Conservation (phyloP, 2,888 invertebrate species). For the Neocrepidodera transversa region DNA sequence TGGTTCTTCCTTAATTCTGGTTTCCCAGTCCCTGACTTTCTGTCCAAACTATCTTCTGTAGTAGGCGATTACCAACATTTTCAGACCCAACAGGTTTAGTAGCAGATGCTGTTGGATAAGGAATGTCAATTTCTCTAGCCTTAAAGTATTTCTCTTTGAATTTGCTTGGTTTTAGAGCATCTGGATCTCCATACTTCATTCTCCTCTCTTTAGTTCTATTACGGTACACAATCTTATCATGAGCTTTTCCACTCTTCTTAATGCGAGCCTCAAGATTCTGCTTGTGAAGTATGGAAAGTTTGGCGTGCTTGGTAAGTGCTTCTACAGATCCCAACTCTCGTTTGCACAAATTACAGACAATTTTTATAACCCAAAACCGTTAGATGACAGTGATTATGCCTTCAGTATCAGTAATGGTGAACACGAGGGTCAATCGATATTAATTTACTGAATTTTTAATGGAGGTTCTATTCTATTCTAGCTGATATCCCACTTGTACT, state of each 20-base stretch:
- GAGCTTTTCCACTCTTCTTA: conserved; percentile 45
- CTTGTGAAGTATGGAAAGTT: conserved; percentile 93
- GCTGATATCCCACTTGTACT: too few species aligned
- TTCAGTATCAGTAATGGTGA: too few species aligned
- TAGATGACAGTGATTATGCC: too few species aligned
- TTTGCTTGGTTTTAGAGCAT: conserved; percentile 76
- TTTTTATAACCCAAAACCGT: too few species aligned
- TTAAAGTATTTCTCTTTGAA: conserved; percentile 77
- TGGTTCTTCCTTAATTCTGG: conserved; percentile 89
- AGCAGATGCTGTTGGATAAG: conserved; percentile 64
- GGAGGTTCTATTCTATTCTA: too few species aligned
- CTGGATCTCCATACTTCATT: conserved; percentile 90
- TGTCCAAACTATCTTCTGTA: conserved; percentile 99
- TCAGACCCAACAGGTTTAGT: conserved; percentile 79
- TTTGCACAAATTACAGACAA: conserved; percentile 94
- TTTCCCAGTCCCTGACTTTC: conserved; percentile 96
- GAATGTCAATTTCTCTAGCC: conserved; percentile 61
- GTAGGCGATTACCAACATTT: conserved; percentile 91
- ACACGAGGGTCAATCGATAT: too few species aligned
- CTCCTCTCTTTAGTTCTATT: conserved; percentile 96
- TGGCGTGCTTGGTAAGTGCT: conserved; percentile 87
- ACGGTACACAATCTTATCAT: conserved; percentile 70
- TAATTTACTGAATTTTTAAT: too few species aligned
- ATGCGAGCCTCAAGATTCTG: conserved; percentile 72
- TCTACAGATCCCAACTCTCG: conserved; percentile 91